phyloP scores from a whole-genome alignment of 2,797 vertebrate genomes.

The Micromesistius poutassou region DNA sequence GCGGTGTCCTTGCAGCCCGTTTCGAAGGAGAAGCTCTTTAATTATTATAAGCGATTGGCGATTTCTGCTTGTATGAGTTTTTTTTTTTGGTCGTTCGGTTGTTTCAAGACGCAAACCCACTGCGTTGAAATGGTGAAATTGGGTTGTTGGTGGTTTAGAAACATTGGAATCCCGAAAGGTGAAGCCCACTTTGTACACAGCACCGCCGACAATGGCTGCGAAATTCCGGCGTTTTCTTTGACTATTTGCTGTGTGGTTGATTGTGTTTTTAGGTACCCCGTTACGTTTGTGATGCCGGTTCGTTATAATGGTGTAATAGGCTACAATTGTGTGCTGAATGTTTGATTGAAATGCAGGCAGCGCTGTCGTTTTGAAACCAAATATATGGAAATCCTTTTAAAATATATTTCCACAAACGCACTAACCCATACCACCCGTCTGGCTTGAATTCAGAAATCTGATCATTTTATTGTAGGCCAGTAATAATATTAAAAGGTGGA shows the following conservation, averaged over 20 bases:
- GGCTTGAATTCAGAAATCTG: background rate
- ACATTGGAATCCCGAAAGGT: constrained; percentile 15
- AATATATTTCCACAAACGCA: background rate
- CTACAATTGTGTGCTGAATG: background rate
- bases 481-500: background rate
- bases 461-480: background rate
- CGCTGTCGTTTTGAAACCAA: background rate
- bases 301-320: background rate
- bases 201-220: constrained; percentile 9
- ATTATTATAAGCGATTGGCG: background rate
- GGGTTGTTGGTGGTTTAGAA: constrained; percentile 9
- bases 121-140: background rate
- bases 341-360: background rate
- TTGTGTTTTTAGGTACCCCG: background rate
- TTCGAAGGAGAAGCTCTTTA: background rate
- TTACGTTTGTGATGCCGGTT: background rate
- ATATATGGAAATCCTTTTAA: background rate
- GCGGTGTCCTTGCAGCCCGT: constrained; percentile 69
- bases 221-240: background rate
- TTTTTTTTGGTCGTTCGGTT: background rate
- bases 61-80: background rate
- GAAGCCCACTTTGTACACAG: constrained; percentile 15
- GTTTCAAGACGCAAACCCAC: background rate
- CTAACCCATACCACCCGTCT: background rate
- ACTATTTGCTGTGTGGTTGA: background rate